A percentile compares a stretch with the other conserved stretches of the same genome.
phyloP scores from a whole-genome alignment of 2,797 vertebrate genomes.

The Toxotes lorentzi region DNA sequence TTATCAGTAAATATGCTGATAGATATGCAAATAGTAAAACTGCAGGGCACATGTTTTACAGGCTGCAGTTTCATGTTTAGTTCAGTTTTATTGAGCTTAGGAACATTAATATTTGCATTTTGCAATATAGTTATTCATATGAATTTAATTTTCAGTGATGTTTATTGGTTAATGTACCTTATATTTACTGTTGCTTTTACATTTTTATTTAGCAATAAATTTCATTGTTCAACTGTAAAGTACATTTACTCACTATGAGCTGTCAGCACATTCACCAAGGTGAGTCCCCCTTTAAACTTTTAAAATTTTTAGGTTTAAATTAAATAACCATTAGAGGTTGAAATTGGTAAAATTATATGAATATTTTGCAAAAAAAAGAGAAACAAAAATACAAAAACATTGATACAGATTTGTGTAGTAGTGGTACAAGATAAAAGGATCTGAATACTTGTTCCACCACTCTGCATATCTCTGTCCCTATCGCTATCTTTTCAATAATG shows the following conservation, averaged over 20 bases:
- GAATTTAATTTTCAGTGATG: not conserved
- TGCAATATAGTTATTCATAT: not conserved
- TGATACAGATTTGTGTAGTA: too few relatives aligned
- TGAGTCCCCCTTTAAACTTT: too few relatives aligned
- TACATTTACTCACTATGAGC: too few relatives aligned
- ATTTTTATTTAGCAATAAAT: not conserved
- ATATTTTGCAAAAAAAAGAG: too few relatives aligned
- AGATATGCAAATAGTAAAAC: not conserved
- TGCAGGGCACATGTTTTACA: not conserved
- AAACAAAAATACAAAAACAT: too few relatives aligned
- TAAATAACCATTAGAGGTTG: too few relatives aligned
- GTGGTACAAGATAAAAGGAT: not conserved
- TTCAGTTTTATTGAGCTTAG: too few relatives aligned
- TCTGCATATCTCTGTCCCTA: not conserved
- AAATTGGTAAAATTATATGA: too few relatives aligned
- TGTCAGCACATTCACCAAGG: too few relatives aligned
- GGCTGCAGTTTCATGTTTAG: not conserved
- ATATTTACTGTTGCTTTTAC: not conserved
- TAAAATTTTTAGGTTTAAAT: too few relatives aligned
- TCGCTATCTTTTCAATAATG: not conserved
- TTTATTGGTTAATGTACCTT: not conserved
- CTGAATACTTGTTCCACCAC: not conserved
- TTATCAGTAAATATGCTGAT: not conserved
- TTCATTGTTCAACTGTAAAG: too few relatives aligned
- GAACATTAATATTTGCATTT: not conserved